A percentile compares a stretch with the other conserved stretches of the same genome.
phyloP scores from a whole-genome alignment of 2,888 invertebrate genomes.

The Silvanus unidentatus region DNA sequence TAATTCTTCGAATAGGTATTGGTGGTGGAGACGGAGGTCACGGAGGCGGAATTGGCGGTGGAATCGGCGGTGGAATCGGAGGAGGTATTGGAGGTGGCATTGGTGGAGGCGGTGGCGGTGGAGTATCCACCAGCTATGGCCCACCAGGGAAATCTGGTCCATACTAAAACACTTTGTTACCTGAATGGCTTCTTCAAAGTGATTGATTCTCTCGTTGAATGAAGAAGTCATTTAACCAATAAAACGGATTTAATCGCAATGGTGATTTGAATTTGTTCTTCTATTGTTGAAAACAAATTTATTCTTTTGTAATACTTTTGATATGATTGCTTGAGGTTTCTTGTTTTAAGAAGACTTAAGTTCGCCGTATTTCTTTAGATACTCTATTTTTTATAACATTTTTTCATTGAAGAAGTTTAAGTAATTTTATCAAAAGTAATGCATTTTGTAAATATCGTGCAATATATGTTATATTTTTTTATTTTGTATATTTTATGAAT shows the following conservation, averaged over 20 bases:
- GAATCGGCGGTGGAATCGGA: constrained; percentile 23
- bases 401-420: constrained; percentile 14
- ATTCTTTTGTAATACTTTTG: constrained; percentile 12
- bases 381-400: constrained; percentile 10
- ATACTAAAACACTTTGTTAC: constrained; percentile 35
- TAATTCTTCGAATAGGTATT: constrained; percentile 21
- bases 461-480: constrained; percentile 34
- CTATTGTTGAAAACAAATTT: neutral
- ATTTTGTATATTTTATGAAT: constrained; percentile 38
- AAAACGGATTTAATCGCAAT: constrained; percentile 8
- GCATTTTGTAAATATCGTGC: constrained; percentile 40
- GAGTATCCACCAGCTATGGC: constrained; percentile 43
- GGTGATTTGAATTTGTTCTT: constrained; percentile 10
- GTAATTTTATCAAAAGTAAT: constrained; percentile 15
- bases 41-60: constrained; percentile 31
- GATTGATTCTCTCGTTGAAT: neutral
- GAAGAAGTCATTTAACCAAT: neutral
- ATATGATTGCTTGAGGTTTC: constrained; percentile 16
- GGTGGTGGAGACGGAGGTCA: constrained; percentile 43
- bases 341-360: constrained; percentile 25
- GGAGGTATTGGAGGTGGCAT: constrained; percentile 26
- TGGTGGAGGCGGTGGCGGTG: constrained; percentile 34
- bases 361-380: constrained; percentile 23
- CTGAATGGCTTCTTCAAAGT: constrained; percentile 12
- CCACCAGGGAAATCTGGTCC: constrained; percentile 47